These are phyloP conservation scores for Nyctalus aviator DNA, from an alignment of 2,797 vertebrate genomes.

Conservation along the genomic window DNA sequence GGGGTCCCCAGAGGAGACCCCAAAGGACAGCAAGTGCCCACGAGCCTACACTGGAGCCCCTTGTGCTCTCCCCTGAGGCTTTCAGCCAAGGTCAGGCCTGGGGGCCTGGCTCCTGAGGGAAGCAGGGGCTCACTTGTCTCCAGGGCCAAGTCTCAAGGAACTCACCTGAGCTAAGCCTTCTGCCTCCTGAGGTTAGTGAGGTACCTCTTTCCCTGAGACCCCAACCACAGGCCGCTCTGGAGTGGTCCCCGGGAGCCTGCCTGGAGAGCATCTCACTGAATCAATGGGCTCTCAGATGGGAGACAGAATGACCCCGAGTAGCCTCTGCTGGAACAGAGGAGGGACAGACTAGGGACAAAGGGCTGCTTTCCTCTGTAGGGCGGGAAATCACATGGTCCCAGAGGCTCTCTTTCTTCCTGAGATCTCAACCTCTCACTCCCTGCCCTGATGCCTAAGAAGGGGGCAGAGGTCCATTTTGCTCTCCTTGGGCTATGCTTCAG, in stretches of 20 bases:
- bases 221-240: neutral
- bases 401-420: neutral
- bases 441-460: accelerated
- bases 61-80: neutral
- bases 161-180: neutral
- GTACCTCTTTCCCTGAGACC: accelerated
- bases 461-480: neutral
- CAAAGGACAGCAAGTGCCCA: neutral
- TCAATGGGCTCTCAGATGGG: neutral
- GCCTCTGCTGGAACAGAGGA: neutral
- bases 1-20: neutral
- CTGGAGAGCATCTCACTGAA: neutral
- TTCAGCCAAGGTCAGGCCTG: neutral
- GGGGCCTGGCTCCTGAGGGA: neutral
- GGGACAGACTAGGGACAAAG: neutral
- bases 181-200: neutral
- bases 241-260: neutral
- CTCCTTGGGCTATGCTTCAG: neutral
- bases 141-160: neutral
- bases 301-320: neutral
- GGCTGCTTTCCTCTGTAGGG: neutral
- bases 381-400: neutral
- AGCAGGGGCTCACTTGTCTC: too few relatives aligned
- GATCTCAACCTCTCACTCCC: accelerated
- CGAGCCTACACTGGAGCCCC: neutral